Conservation (phyloP, 2,888 invertebrate species). For the Caenorhabditis sp. region DNA sequence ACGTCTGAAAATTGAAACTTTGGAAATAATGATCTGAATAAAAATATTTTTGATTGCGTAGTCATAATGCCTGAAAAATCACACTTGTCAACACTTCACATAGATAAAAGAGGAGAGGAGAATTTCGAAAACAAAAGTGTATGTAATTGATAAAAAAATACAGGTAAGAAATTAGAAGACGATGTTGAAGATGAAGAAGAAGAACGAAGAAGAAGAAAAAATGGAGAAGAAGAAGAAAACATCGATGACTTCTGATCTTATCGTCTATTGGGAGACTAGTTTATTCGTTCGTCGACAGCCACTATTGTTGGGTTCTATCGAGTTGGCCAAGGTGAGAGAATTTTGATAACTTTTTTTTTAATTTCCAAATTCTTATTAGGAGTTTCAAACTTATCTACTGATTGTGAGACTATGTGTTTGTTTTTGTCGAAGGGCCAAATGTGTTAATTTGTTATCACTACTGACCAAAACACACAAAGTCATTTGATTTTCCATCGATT, state of each 20-base stretch:
- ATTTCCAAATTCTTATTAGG: background rate
- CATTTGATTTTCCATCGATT: too few relatives aligned
- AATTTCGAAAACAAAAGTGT: background rate
- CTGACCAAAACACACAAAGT: background rate
- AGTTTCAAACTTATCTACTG: background rate
- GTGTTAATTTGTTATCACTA: background rate
- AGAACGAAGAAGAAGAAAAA: background rate
- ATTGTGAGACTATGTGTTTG: background rate
- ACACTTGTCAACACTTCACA: background rate
- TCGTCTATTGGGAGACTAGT: conserved; percentile 34
- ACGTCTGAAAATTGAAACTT: background rate
- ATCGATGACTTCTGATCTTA: conserved; percentile 33
- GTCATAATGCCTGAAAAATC: background rate
- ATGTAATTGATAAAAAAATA: conserved; percentile 6
- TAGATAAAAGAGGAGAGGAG: background rate
- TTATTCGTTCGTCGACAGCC: conserved; percentile 7
- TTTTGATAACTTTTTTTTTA: background rate
- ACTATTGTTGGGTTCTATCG: conserved; percentile 7
- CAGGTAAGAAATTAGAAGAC: background rate
- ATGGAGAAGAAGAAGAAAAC: conserved; percentile 4
- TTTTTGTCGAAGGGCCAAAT: background rate
- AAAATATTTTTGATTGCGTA: background rate
- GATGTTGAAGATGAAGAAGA: background rate
- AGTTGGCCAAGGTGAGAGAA: conserved; percentile 21
- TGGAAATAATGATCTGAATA: background rate